Evolutionary conservation across 2,888 invertebrate species (phyloP).

Genomic region (Harpalus rufipes): DNA sequence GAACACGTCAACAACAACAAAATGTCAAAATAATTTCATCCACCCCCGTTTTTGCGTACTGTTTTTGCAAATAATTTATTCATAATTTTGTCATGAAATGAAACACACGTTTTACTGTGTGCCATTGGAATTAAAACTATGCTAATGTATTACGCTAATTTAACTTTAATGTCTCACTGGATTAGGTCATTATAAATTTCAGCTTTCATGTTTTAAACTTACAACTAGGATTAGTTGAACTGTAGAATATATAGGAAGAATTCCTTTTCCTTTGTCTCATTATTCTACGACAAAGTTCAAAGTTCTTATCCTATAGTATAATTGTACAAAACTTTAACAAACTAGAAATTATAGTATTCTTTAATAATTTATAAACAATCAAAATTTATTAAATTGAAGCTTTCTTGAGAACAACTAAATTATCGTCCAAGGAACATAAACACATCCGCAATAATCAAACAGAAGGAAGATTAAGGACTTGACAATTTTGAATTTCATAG

Average conservation of each 20-base stretch:
- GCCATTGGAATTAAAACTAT: background rate
- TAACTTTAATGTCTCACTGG: background rate
- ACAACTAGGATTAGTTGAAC: background rate
- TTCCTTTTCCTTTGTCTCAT: background rate
- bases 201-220: background rate
- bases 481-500: no score
- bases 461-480: no score
- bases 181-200: conserved; percentile 3
- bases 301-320: no score
- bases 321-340: no score
- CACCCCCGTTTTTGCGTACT: background rate
- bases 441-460: no score
- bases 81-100: conserved; percentile 20
- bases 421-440: no score
- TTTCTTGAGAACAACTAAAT: no score
- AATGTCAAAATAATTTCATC: background rate
- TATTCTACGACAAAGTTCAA: background rate
- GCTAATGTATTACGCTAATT: conserved; percentile 2
- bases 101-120: background rate
- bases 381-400: no score
- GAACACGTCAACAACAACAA: background rate
- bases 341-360: no score
- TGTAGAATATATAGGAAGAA: background rate
- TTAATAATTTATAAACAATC: no score
- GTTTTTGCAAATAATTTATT: conserved; percentile 22